phyloP scores from a whole-genome alignment of 2,888 invertebrate species.

The Meandrusa payeni region DNA sequence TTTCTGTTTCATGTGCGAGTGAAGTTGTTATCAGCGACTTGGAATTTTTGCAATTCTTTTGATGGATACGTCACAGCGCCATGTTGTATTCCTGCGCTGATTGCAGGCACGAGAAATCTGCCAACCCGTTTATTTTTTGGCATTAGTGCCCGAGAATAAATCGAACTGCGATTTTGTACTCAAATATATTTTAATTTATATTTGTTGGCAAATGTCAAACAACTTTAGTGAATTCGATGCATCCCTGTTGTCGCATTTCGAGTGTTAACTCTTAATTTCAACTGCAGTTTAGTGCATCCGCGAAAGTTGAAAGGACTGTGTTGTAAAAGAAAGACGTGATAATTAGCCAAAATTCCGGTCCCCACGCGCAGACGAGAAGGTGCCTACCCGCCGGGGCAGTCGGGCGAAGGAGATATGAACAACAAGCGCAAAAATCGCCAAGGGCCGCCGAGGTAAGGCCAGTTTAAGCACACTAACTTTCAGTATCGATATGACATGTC shows the following conservation, averaged over 20 bases:
- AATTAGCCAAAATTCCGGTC: slow-evolving; percentile 91
- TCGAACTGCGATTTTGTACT: slow-evolving; percentile 78
- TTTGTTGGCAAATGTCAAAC: slow-evolving; percentile 77
- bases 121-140: slow-evolving; percentile 80
- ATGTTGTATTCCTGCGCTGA: slow-evolving; percentile 82
- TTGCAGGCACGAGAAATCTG: slow-evolving; percentile 81
- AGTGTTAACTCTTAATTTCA: slow-evolving; percentile 76
- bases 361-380: slow-evolving; percentile 90
- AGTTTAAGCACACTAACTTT: slow-evolving; percentile 55
- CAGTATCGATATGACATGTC: slow-evolving; percentile 64
- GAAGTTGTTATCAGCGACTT: slow-evolving; percentile 35
- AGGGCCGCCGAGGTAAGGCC: slow-evolving; percentile 85
- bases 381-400: slow-evolving; percentile 87
- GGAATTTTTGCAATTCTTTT: slow-evolving; percentile 70
- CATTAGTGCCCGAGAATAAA: slow-evolving; percentile 76
- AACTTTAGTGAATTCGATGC: slow-evolving; percentile 73
- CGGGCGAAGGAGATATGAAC: slow-evolving; percentile 85
- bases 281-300: slow-evolving; percentile 81
- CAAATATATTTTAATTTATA: slow-evolving; percentile 77
- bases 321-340: slow-evolving; percentile 79
- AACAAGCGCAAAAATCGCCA: slow-evolving; percentile 93
- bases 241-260: slow-evolving; percentile 73
- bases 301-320: slow-evolving; percentile 82
- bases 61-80: slow-evolving; percentile 79
- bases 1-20: slow-evolving; percentile 1